Conservation (phyloP, 2,113 vertebrate genomes). For the Monopterus albus region DNA sequence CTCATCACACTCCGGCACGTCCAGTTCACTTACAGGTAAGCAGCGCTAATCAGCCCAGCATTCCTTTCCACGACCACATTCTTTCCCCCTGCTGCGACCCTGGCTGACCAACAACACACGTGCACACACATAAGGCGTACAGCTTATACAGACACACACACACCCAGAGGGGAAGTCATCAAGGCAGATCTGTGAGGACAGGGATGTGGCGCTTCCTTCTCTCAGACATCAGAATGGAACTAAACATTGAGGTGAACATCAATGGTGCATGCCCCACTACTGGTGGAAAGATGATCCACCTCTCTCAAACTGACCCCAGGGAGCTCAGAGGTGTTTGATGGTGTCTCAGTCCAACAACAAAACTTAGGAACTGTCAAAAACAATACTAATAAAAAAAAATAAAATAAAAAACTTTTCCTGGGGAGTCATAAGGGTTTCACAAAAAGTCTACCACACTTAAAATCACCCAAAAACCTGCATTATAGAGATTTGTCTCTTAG, state of each 20-base stretch:
- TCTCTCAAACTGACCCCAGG: background rate
- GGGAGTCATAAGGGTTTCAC: no score
- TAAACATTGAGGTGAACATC: slow-evolving; percentile 1
- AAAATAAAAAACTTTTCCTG: background rate
- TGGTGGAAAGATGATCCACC: background rate
- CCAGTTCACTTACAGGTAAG: slow-evolving; percentile 82
- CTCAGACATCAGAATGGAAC: slow-evolving; percentile 19
- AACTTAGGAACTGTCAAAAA: background rate
- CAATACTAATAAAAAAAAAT: background rate
- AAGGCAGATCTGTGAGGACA: slow-evolving; percentile 56
- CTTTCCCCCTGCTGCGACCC: slow-evolving; percentile 72
- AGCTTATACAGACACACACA: slow-evolving; percentile 17
- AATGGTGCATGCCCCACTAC: background rate
- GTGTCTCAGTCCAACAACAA: background rate
- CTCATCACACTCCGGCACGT: slow-evolving; percentile 78
- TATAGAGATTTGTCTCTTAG: no score
- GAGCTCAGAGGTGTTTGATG: background rate
- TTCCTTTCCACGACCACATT: slow-evolving; percentile 72
- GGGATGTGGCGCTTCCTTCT: slow-evolving; percentile 54
- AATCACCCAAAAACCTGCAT: no score
- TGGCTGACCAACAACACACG: slow-evolving; percentile 56
- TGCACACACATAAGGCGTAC: slow-evolving; percentile 38
- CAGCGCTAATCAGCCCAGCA: slow-evolving; percentile 78
- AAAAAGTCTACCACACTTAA: background rate
- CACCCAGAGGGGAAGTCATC: slow-evolving; percentile 54